Evolutionary conservation across 1,140 invertebrate genomes (phyloP).

Genomic region (Caenorhabditis tropicalis): DNA sequence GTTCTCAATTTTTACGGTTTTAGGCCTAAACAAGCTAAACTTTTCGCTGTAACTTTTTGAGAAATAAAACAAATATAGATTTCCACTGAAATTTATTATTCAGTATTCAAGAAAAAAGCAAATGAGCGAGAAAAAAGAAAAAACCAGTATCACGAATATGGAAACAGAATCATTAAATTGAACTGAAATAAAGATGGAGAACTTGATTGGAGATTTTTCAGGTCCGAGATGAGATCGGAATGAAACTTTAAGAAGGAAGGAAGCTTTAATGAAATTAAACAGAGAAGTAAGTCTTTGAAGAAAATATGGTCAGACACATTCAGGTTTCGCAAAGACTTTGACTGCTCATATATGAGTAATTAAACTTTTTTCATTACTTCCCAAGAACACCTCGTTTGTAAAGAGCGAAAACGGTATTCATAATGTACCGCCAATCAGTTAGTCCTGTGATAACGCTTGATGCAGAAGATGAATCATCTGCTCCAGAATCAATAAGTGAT

Average conservation of each 20-base stretch:
- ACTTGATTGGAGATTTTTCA: not conserved
- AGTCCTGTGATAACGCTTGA: not conserved
- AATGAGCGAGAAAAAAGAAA: not conserved
- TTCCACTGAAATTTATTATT: not conserved
- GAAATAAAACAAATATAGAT: no score
- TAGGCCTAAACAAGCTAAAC: not conserved
- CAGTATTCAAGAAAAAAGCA: not conserved
- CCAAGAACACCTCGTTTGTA: not conserved
- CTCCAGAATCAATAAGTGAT: not conserved
- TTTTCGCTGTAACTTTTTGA: no score
- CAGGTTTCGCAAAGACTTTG: no score
- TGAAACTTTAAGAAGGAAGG: no score
- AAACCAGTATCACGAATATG: constrained; percentile 10
- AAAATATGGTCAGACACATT: no score
- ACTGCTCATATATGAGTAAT: not conserved
- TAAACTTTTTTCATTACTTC: not conserved
- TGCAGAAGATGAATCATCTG: not conserved
- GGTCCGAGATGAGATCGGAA: no score
- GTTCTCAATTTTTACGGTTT: not conserved
- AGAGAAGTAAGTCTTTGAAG: no score
- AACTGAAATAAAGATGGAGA: not conserved
- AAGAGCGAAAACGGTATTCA: constrained; percentile 10
- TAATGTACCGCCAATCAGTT: constrained; percentile 17
- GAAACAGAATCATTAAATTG: no score
- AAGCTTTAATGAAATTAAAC: not conserved